phyloP scores from a whole-genome alignment of 1,140 invertebrate genomes.

The Paraescarpia echinospica region DNA sequence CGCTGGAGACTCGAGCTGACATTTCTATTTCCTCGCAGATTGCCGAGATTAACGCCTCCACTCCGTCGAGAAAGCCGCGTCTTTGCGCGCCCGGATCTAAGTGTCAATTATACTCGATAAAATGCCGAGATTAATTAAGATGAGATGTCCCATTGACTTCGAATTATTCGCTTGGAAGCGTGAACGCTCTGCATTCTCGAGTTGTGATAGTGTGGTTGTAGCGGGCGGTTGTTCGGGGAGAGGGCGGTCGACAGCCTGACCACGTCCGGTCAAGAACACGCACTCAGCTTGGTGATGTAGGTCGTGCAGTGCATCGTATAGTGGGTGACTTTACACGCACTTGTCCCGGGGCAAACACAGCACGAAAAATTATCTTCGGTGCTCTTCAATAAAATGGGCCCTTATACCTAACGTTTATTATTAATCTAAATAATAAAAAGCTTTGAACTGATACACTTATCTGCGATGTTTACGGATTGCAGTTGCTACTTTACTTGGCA shows the following conservation, averaged over 20 bases:
- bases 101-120: neutral
- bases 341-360: neutral
- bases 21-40: slow-evolving; percentile 1
- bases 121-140: slow-evolving; percentile 6
- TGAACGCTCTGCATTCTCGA: neutral
- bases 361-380: neutral
- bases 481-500: no score
- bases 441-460: no score
- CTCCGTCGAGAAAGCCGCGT: neutral
- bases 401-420: no score
- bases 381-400: no score
- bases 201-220: neutral
- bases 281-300: neutral
- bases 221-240: neutral
- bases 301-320: neutral
- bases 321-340: neutral
- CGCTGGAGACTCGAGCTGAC: neutral
- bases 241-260: neutral
- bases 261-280: neutral
- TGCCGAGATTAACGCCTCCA: neutral
- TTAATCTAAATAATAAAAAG: no score
- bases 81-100: neutral
- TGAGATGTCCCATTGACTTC: neutral
- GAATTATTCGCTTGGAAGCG: neutral
- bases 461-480: no score